Conservation (phyloP, 2,113 vertebrate species). For the Limanda limanda region DNA sequence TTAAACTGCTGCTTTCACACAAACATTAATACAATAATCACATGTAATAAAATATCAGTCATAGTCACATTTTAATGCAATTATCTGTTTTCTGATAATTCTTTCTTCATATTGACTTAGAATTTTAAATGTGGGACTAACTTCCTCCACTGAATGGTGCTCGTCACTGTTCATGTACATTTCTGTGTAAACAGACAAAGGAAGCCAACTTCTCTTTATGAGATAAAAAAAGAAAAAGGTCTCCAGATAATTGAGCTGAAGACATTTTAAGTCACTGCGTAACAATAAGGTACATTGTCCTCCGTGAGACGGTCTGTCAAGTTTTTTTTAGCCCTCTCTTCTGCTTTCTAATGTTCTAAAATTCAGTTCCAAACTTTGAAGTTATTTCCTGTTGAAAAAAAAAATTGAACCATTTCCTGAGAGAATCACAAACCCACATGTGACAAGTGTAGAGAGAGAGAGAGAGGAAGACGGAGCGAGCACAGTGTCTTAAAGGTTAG, state of each 20-base stretch:
- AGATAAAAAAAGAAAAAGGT: conserved; percentile 7
- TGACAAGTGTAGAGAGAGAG: conserved; percentile 8
- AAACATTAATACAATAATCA: too few relatives aligned
- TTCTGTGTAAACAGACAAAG: not conserved
- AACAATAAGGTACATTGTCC: not conserved
- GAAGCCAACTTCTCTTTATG: conserved; percentile 24
- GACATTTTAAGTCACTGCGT: not conserved
- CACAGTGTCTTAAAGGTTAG: conserved; percentile 36
- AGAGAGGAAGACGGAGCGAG: conserved; percentile 24
- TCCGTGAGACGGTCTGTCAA: conserved; percentile 2
- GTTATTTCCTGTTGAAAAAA: conserved; percentile 74
- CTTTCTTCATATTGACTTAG: too few relatives aligned
- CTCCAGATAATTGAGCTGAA: conserved; percentile 3
- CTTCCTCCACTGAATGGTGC: too few relatives aligned
- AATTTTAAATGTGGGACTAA: too few relatives aligned
- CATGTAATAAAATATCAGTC: too few relatives aligned
- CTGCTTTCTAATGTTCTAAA: conserved; percentile 54
- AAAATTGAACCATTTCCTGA: conserved; percentile 71
- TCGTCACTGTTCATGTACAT: too few relatives aligned
- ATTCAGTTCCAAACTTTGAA: conserved; percentile 59
- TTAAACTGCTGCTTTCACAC: too few relatives aligned
- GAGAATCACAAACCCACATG: conserved; percentile 46
- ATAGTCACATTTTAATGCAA: too few relatives aligned
- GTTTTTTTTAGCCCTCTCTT: conserved; percentile 21
- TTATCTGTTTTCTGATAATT: too few relatives aligned